Evolutionary conservation across 2,888 invertebrate genomes (phyloP).

Genomic region (Lacanobia oleracea): DNA sequence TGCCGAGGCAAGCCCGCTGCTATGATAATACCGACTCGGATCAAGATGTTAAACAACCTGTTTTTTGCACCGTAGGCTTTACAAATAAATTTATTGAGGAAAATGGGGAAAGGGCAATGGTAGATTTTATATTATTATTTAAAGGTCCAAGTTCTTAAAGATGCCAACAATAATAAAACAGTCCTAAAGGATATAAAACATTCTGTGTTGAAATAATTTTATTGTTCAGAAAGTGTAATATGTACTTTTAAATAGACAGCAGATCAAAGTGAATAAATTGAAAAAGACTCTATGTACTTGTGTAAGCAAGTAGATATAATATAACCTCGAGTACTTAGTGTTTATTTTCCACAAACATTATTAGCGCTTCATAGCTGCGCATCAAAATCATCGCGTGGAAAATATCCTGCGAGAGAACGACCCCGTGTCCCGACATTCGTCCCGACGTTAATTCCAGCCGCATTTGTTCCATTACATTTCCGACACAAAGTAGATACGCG

Average conservation of each 20-base stretch:
- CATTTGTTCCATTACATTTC: constrained; percentile 91
- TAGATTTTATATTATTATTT: background rate
- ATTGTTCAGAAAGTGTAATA: background rate
- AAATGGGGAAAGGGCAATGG: constrained; percentile 22
- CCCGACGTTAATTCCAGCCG: constrained; percentile 90
- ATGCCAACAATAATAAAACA: background rate
- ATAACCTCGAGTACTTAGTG: constrained; percentile 1
- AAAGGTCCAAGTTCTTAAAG: background rate
- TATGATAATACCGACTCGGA: constrained; percentile 73
- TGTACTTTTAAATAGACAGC: background rate
- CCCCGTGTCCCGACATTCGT: constrained; percentile 89
- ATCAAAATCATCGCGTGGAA: constrained; percentile 90
- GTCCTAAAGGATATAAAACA: background rate
- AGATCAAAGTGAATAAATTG: background rate
- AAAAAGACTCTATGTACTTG: constrained; percentile 20
- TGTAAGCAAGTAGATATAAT: constrained; percentile 53
- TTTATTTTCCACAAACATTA: constrained; percentile 79
- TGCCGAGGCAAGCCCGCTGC: constrained; percentile 74
- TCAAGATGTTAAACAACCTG: constrained; percentile 84
- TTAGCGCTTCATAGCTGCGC: constrained; percentile 84
- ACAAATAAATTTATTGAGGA: constrained; percentile 59
- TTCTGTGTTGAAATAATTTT: background rate
- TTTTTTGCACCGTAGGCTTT: constrained; percentile 73
- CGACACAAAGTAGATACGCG: constrained; percentile 91
- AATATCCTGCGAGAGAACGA: constrained; percentile 87